Evolutionary conservation across 2,797 vertebrate species (phyloP), one percentile per base, ranked within the genome.

Genomic region (Microchirus variegatus): DNA sequence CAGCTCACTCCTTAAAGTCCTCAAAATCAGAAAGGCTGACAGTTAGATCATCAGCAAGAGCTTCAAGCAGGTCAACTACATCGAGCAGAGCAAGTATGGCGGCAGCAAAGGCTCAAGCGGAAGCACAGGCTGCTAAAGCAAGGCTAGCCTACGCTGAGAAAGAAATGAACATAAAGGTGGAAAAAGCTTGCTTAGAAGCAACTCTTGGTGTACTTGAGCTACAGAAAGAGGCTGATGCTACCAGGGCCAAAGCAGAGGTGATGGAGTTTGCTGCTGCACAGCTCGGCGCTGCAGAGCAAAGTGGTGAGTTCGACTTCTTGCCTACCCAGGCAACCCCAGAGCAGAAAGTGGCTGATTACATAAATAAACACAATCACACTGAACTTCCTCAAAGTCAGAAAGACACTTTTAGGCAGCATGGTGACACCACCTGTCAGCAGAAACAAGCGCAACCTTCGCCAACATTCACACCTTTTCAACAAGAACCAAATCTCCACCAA

Each of bases 121-220:
- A 48, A 15, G 56, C 45, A 22, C 35, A 48, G 8, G 56, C 56
- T 2, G 52, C 62, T 5, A 55, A 55, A 49, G 52, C 62, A 12
- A 55, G 44, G 0, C 1, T 64, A 48, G 44, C 61, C 37, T 64
- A 49, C 10, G 19, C 44, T n/a, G 19, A 55, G 9, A 55, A 49
- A 35, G 61, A 64, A 14, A 16, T 55, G 44, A 42, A 1, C 13
- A 43, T 64, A 0, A 64, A 64, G 11, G 44, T 56, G 0, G 53
- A 64, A 64, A 64, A 56, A 4, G 53, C 62, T 13, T 2, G 44
- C 1, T 49, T 64, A n/a, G 62, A 56, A 18, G 62, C 62, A 56
- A 55, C 45, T 56, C 62, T 56, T 10, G 44, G 19, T 9, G 45
- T 64, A 10, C 9, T 64, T 11, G 2, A 49, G 1, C 62, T 64